Base-by-base conservation (phyloP, 1,140 invertebrate species). In the Trachymyrmex septentrionalis region DNA sequence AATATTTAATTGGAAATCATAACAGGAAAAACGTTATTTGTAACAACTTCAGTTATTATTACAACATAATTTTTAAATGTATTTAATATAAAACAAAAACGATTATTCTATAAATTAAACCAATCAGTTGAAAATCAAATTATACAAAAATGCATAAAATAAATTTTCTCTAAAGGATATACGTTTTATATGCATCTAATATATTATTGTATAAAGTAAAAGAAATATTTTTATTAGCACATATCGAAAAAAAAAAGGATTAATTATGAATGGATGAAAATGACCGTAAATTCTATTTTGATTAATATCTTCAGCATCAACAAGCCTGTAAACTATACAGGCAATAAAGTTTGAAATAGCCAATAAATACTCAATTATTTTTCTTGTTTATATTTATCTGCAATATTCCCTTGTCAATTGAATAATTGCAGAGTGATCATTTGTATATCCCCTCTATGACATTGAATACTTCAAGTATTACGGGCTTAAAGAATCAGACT, bases 361-460 rank as follows among this genome's bases (percentile, higher is more conserved):
- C 50, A n/a, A 59, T 34, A 75, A 75, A 75, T 55, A 73, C 50
- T 73, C 27, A 55, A 55, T 55, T 75, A 75, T 75, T 75, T 30
- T 19, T 57, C 1, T 75, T 57, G 6, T 5, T 7, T 75, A 24
- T 75, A 59, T 59, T 57, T 12, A 27, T 63, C 4, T 27, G 27
- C 71, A 9, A 10, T 27, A 59, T 59, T 76, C 4, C 14, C 53
- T 59, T 38, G 16, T 9, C 30, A 38, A 24, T 34, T 14, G 16
- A 38, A 24, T 48, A 50, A 71, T 71, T 71, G 30, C 6, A 6
- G 50, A 59, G 34, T 38, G 55, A 76, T 63, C 24, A 64, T 44
- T 77, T 16, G 16, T 61, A 76, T 61, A 38, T 27, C 38, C 48
- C 3, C 4, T 63, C 30, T 44, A 77, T 63, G 16, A 76, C 30